Evolutionary conservation across 2,888 invertebrate genomes (phyloP), one percentile per base, ranked within the genome.

Genomic region (Coenonympha arcania): DNA sequence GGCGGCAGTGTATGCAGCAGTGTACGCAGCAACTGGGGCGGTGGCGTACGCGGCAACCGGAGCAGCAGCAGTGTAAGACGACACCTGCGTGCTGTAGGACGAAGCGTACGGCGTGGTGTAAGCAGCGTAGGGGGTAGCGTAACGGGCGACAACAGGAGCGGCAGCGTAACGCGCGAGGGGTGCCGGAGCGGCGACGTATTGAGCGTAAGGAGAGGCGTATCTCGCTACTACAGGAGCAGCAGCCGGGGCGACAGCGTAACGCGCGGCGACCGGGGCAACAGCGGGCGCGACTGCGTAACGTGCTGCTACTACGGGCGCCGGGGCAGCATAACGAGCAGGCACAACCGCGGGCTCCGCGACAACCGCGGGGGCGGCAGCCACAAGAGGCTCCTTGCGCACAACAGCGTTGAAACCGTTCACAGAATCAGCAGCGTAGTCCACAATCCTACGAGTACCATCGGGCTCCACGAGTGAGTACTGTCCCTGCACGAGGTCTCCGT

Each of bases 141-240:
- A 73, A 22, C 65, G 65, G 0, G 69, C 69, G 6, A 66, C 59
- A 13, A 66, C 63, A 1, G 63, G 62, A 1, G 68, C 62, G 64
- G 91, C 90, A 11, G 87, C 79, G 34, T 94, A 84, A 36, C 89
- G 88, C 43, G 91, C 90, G 2, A 43, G 3, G 66, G 94, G 50
- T 40, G 59, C 57, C 3, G 68, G 64, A 1, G 69, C 61, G 2
- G 64, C 56, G 9, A 59, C 56, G 34, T 61, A 62, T 8, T 50
- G 54, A 6, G 65, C 61, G 4, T 56, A 50, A 6, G 61, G 60
- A 9, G 60, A 56, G 34, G 58, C 54, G 44, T 57, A 57, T 39
- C 45, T 49, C 3, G 60, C 56, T 8, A 54, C 56, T 6, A 62
- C 57, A 57, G 66, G 62, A 0, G 65, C 60, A 5, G 64, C 61